These are phyloP conservation scores for Larimichthys crocea DNA, from an alignment of 2,113 vertebrate species.

Conservation along the genomic window DNA sequence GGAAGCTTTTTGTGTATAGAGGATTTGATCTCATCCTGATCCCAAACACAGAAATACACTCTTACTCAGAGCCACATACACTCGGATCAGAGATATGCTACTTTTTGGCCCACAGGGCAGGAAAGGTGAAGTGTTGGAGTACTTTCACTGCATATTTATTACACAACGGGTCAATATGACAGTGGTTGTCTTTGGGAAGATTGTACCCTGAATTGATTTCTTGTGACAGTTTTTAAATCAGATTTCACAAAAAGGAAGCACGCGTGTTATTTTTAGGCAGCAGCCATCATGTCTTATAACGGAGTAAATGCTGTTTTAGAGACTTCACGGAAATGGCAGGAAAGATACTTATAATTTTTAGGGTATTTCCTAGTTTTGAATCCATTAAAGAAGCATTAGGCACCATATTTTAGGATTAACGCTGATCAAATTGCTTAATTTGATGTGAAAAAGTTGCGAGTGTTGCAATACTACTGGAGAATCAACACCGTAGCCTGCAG, in stretches of 20 bases:
- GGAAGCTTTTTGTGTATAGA: conserved; percentile 66
- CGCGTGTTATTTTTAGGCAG: not conserved
- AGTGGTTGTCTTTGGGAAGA: not conserved
- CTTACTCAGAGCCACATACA: conserved; percentile 13
- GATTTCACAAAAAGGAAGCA: not conserved
- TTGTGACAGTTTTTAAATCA: not conserved
- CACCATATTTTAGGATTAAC: not conserved
- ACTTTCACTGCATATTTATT: conserved; percentile 10
- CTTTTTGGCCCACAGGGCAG: conserved; percentile 2
- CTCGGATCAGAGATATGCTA: not conserved
- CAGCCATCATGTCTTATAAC: not conserved
- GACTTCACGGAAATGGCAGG: not conserved
- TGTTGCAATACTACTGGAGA: not conserved
- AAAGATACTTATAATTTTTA: not conserved
- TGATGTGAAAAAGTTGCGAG: not conserved
- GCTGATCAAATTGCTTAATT: not conserved
- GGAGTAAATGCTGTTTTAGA: not conserved
- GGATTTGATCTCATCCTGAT: conserved; percentile 73
- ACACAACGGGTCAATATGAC: conserved; percentile 14
- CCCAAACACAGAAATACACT: conserved; percentile 51
- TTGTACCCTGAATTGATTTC: conserved; percentile 16
- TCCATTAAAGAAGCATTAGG: not conserved
- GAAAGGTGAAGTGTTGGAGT: conserved; percentile 5
- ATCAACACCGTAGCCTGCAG: not conserved
- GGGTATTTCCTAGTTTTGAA: not conserved